These are phyloP conservation scores for Thecophora atra DNA, from an alignment of 2,888 invertebrate genomes.

Conservation along the genomic window DNA sequence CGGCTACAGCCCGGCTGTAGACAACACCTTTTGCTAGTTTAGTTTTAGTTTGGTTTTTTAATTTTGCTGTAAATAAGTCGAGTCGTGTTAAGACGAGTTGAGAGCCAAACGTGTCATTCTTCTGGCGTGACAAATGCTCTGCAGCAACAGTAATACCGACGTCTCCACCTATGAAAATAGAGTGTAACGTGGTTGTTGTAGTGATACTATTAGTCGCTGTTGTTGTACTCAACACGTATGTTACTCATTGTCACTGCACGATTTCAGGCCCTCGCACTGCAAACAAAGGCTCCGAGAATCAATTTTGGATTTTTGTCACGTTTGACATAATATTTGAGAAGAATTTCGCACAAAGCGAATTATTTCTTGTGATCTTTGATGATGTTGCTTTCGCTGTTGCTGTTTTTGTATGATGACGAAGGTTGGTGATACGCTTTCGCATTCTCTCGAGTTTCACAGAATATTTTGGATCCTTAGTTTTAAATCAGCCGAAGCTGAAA, in stretches of 20 bases:
- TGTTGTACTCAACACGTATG: conserved; percentile 6
- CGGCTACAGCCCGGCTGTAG: too few relatives aligned
- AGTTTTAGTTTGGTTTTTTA: too few relatives aligned
- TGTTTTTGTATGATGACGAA: conserved; percentile 27
- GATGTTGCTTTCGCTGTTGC: conserved; percentile 20
- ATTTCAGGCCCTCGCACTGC: neutral
- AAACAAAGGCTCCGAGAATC: conserved; percentile 34
- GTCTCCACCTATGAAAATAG: neutral
- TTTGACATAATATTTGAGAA: conserved; percentile 52
- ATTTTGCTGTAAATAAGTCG: too few relatives aligned
- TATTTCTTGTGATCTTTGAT: conserved; percentile 41
- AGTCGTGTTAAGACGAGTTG: too few relatives aligned
- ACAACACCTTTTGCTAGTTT: too few relatives aligned
- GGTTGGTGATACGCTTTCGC: conserved; percentile 40
- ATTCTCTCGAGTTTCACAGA: conserved; percentile 50
- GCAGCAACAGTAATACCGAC: conserved; percentile 7
- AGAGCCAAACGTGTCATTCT: conserved; percentile 26
- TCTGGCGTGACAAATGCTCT: conserved; percentile 20
- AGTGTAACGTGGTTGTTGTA: neutral
- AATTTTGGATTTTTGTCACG: conserved; percentile 56
- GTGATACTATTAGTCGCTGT: neutral
- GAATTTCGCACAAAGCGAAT: conserved; percentile 41
- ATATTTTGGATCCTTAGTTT: conserved; percentile 54
- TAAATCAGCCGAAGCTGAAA: neutral
- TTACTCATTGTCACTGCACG: conserved; percentile 33